Evolutionary conservation across 2,888 invertebrate species (phyloP).

Genomic region (Mantis religiosa): DNA sequence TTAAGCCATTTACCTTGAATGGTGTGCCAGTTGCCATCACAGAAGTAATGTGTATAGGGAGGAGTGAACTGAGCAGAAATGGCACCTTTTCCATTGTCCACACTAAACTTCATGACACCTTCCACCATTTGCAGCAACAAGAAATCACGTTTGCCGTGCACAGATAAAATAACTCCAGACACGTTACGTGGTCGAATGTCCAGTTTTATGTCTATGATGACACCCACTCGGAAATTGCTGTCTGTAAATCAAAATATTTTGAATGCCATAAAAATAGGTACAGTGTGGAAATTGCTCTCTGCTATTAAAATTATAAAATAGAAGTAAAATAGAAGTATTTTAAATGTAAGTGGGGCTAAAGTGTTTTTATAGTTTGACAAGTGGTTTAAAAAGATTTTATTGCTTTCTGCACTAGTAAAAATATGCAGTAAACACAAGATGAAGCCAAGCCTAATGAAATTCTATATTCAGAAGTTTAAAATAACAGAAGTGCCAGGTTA

Average conservation of each 20-base stretch:
- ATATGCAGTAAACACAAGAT: too few species aligned
- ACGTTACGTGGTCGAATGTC: conserved; percentile 82
- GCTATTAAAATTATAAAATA: too few species aligned
- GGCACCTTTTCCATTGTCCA: conserved; percentile 78
- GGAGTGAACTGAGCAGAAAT: conserved; percentile 69
- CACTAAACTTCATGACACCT: conserved; percentile 77
- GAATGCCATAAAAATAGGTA: too few species aligned
- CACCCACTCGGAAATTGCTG: conserved; percentile 75
- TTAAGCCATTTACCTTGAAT: conserved; percentile 58
- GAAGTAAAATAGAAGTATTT: too few species aligned
- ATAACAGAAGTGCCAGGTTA: too few species aligned
- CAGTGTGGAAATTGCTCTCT: too few species aligned
- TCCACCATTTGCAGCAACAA: conserved; percentile 83
- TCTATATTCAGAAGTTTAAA: too few species aligned
- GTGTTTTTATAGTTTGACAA: too few species aligned
- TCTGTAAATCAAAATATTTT: conserved; percentile 41
- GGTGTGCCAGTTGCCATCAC: conserved; percentile 94
- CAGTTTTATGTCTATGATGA: conserved; percentile 72
- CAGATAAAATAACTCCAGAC: conserved; percentile 80
- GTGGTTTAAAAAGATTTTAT: too few species aligned
- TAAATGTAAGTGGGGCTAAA: too few species aligned
- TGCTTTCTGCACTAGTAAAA: too few species aligned
- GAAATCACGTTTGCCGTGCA: conserved; percentile 78
- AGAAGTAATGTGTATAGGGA: conserved; percentile 65
- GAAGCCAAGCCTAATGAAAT: too few species aligned